Conservation (phyloP, 2,888 invertebrate species). For the Belgica antarctica region DNA sequence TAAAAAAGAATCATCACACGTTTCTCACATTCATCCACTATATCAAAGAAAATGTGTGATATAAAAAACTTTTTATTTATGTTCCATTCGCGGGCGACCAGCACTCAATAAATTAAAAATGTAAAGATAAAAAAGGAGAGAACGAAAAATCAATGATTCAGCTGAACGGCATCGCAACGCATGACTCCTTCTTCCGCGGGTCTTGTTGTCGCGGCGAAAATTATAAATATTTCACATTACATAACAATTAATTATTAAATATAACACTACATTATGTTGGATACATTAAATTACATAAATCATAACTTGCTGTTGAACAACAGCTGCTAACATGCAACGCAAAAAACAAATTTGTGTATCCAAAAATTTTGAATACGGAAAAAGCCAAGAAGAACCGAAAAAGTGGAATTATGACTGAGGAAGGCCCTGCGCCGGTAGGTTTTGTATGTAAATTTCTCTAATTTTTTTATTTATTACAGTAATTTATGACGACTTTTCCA, state of each 20-base stretch:
- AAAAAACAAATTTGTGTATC: slow-evolving; percentile 36
- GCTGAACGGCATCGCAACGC: neutral
- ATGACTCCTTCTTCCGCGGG: no score
- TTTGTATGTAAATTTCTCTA: slow-evolving; percentile 24
- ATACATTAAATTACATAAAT: slow-evolving; percentile 43
- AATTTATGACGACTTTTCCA: slow-evolving; percentile 28
- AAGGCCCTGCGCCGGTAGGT: neutral
- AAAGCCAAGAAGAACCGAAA: slow-evolving; percentile 6
- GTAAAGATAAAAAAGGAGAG: neutral
- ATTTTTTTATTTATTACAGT: slow-evolving; percentile 32
- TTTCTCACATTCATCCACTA: neutral
- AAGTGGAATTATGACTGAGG: slow-evolving; percentile 28
- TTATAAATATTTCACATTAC: slow-evolving; percentile 28
- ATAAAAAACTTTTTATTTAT: no score
- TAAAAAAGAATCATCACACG: neutral
- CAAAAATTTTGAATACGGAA: no score
- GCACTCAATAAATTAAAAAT: slow-evolving; percentile 7
- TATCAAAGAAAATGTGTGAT: neutral
- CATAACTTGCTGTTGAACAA: slow-evolving; percentile 42
- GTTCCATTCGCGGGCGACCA: neutral
- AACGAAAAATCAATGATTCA: neutral
- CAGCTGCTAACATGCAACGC: slow-evolving; percentile 44
- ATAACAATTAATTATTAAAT: slow-evolving; percentile 43
- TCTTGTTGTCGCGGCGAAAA: neutral
- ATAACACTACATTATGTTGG: slow-evolving; percentile 42